Evolutionary conservation across 2,113 vertebrate species (phyloP).

Genomic region (Bothrops jararaca): DNA sequence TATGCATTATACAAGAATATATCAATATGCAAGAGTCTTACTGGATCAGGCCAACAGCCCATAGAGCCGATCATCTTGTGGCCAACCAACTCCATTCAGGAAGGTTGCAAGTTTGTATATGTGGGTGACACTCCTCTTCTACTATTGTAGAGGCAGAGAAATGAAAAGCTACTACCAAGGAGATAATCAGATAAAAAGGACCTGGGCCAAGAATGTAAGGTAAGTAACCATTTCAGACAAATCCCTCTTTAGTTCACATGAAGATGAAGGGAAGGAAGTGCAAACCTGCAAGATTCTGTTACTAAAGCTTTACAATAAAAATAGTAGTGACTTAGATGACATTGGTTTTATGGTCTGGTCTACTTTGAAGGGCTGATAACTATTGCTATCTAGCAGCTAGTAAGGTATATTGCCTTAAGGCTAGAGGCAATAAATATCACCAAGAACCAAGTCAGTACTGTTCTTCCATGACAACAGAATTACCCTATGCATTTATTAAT

Average conservation of each 20-base stretch:
- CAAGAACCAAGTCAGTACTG: neutral
- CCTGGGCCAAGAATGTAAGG: neutral
- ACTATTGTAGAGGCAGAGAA: neutral
- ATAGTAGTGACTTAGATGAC: neutral
- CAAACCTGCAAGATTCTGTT: neutral
- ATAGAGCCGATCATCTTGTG: neutral
- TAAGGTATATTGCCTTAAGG: neutral
- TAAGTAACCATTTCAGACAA: neutral
- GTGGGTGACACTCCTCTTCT: neutral
- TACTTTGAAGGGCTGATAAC: neutral
- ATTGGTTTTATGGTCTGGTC: neutral
- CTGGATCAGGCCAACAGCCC: neutral
- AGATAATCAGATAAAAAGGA: neutral
- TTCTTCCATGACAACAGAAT: neutral
- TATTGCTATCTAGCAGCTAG: neutral
- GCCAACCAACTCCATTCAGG: neutral
- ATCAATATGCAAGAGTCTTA: neutral
- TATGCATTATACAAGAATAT: neutral
- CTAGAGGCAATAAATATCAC: neutral
- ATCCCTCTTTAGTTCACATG: neutral
- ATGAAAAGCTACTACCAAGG: neutral
- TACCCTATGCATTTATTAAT: neutral
- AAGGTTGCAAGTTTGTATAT: neutral
- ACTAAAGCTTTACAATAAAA: neutral
- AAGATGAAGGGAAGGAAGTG: neutral